Evolutionary conservation across 2,888 invertebrate species (phyloP).

Genomic region (Hesperia comma): DNA sequence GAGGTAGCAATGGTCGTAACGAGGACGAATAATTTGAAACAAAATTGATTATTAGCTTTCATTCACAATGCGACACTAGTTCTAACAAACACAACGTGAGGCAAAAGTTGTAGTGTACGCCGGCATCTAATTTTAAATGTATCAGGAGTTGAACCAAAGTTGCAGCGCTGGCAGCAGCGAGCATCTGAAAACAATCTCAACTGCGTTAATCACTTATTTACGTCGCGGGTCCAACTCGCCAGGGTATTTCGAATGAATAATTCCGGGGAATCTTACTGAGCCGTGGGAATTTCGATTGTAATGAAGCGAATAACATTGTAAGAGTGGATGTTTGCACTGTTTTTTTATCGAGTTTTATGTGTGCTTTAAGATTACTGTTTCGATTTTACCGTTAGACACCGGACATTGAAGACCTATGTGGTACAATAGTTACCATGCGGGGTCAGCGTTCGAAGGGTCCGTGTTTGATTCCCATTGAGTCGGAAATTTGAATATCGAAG

Average conservation of each 20-base stretch:
- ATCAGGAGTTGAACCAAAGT: conserved; percentile 70
- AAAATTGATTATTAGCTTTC: not conserved
- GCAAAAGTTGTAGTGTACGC: conserved; percentile 24
- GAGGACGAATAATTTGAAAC: not conserved
- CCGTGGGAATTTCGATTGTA: conserved; percentile 80
- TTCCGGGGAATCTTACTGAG: conserved; percentile 78
- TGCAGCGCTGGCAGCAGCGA: conserved; percentile 57
- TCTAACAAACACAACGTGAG: not conserved
- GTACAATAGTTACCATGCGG: no score
- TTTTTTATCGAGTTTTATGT: conserved; percentile 64
- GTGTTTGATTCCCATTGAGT: no score
- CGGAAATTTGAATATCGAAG: no score
- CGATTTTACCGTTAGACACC: no score
- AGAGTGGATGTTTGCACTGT: conserved; percentile 45
- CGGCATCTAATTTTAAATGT: conserved; percentile 75
- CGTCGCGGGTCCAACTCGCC: conserved; percentile 72
- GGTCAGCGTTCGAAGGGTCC: no score
- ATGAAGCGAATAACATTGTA: conserved; percentile 65
- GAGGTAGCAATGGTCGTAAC: not conserved
- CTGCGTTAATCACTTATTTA: conserved; percentile 84
- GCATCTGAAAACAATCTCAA: conserved; percentile 80
- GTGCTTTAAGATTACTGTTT: no score
- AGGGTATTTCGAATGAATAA: conserved; percentile 80
- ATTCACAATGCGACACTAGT: not conserved
- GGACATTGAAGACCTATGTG: no score